Conservation (phyloP, 2,888 invertebrate genomes). For the Xestia c-nigrum region DNA sequence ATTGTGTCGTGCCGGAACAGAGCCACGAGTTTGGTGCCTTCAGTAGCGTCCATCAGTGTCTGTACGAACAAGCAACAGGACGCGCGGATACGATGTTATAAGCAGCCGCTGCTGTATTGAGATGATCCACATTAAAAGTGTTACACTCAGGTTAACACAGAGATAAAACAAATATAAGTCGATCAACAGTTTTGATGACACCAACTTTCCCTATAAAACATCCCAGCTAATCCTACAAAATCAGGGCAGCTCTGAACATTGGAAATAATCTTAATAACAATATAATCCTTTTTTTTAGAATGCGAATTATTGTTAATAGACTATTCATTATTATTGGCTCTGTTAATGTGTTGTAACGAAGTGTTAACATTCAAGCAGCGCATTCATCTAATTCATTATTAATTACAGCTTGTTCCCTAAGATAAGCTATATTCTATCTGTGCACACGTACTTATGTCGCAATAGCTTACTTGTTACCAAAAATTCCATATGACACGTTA, state of each 20-base stretch:
- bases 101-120: neutral
- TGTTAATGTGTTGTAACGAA: conserved; percentile 2
- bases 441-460: neutral
- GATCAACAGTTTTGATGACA: no score
- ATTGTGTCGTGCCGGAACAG: neutral
- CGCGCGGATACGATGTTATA: neutral
- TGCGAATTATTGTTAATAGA: neutral
- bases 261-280: neutral
- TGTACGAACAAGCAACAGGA: neutral
- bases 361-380: conserved; percentile 24
- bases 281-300: no score
- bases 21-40: neutral
- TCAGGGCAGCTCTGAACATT: neutral
- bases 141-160: neutral
- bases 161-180: neutral
- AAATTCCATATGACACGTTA: neutral
- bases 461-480: neutral
- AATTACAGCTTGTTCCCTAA: conserved; percentile 34
- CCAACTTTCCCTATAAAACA: neutral
- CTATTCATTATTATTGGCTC: neutral
- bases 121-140: neutral
- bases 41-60: neutral
- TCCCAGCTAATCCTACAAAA: neutral
- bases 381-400: conserved; percentile 50
- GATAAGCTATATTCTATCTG: conserved; percentile 29